Evolutionary conservation across 1,140 invertebrate species (phyloP).

Genomic region (Zaprionus ghesquierei): DNA sequence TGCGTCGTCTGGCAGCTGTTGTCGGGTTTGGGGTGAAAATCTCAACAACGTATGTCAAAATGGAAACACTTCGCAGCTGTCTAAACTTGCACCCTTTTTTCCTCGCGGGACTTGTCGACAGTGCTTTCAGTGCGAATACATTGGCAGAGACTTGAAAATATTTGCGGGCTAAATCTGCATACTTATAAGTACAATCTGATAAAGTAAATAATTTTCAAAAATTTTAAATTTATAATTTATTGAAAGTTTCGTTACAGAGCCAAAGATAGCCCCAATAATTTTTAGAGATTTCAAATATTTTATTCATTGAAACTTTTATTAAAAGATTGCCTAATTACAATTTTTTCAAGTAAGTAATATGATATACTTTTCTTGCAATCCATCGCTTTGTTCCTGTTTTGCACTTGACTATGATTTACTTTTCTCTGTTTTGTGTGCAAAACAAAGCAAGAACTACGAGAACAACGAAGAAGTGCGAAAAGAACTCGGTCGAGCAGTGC

Average conservation of each 20-base stretch:
- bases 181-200: slow-evolving; percentile 10
- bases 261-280: too few species aligned
- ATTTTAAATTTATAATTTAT: not conserved
- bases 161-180: slow-evolving; percentile 33
- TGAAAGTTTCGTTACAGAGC: not conserved
- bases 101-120: slow-evolving; percentile 39
- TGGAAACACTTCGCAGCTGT: slow-evolving; percentile 7
- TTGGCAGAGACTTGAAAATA: slow-evolving; percentile 67
- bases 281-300: too few species aligned
- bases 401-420: not conserved
- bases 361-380: not conserved
- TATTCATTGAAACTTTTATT: not conserved
- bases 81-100: slow-evolving; percentile 31
- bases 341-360: not conserved
- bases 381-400: not conserved
- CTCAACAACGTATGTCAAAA: slow-evolving; percentile 43
- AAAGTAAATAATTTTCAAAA: not conserved
- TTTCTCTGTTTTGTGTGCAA: not conserved
- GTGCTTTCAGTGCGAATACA: slow-evolving; percentile 45
- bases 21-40: slow-evolving; percentile 33
- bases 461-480: not conserved
- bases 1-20: not conserved
- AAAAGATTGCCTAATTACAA: not conserved
- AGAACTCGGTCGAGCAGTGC: slow-evolving; percentile 14
- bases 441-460: slow-evolving; percentile 18